phyloP scores from a whole-genome alignment of 1,140 invertebrate species.

The Heliconius nattereri region DNA sequence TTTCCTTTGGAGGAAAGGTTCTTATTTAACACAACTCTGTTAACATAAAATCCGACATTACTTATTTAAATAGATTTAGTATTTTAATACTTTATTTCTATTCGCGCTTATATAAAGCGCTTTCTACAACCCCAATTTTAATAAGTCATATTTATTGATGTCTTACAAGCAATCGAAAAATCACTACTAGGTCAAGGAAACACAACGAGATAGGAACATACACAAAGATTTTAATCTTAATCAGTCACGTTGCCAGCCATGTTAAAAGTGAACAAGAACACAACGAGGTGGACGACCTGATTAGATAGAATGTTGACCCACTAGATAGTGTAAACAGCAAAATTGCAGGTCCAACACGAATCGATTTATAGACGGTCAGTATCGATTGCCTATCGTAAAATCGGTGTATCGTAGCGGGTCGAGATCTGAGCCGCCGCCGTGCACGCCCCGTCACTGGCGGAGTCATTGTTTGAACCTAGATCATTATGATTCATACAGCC shows the following conservation, averaged over 20 bases:
- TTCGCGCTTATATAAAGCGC: no score
- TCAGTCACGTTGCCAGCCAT: conserved; percentile 21
- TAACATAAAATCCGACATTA: no score
- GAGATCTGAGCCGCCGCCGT: conserved; percentile 69
- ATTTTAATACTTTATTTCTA: no score
- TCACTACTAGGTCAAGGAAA: background rate
- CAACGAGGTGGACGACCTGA: conserved; percentile 57
- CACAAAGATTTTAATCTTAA: conserved; percentile 16
- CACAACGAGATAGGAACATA: background rate
- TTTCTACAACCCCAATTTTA: background rate
- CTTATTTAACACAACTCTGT: no score
- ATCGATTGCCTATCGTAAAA: conserved; percentile 53
- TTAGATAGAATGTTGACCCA: conserved; percentile 66
- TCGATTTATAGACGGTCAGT: conserved; percentile 70
- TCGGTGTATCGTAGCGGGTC: conserved; percentile 56
- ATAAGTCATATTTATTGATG: background rate
- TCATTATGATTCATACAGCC: conserved; percentile 71
- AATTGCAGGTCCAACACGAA: conserved; percentile 70
- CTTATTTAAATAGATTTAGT: no score
- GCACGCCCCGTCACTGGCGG: conserved; percentile 70
- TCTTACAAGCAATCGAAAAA: background rate
- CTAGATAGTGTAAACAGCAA: conserved; percentile 60
- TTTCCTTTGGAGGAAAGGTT: no score
- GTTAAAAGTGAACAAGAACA: conserved; percentile 15
- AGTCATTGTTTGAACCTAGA: conserved; percentile 67